Evolutionary conservation across 2,888 invertebrate genomes (phyloP), one percentile per base, ranked within the genome.

Genomic region (Nomada fabriciana): DNA sequence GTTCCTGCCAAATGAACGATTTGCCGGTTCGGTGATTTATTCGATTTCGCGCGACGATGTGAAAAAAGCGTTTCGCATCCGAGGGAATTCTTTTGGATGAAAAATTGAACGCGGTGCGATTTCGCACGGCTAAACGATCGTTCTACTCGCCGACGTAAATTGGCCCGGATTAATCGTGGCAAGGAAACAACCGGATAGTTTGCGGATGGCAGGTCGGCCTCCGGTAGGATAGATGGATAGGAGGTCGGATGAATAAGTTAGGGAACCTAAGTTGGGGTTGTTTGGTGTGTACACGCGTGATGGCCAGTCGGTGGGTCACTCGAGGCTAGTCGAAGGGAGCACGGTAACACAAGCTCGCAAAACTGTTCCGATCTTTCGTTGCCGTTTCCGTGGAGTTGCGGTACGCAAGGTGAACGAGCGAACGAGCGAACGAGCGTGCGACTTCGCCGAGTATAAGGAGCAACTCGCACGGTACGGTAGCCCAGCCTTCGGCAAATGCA

Each of bases 401-500:
- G 36, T 0, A 11, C 29, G 69, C 29, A 42, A 36, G 11, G 47
- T 18, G 69, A 43, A 36, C 60, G 23, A 15, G 25, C 43, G 52
- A n/a, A 10, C 74, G 50, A 55, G 42, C 57, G 42, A 13, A 59
- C 43, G 47, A 55, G 57, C 77, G 52, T 55, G 67, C 61, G 84
- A 75, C 73, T 82, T 82, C 50, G 60, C 53, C 60, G 53, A 52
- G 63, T 80, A 78, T 76, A 85, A 87, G 87, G 72, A 87, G 87
- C 82, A 84, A 86, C 75, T 84, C 86, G 86, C 76, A 82, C 84
- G 79, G 70, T 72, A 82, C 70, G 74, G 85, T 76, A 75, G 87
- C 87, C 79, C 74, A 81, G 89, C 87, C 91, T 91, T 90, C 89
- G 85, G 88, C 89, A 85, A 91, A 91, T 92, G 91, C 91, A 91